A percentile compares a stretch with the other conserved stretches of the same genome.
phyloP scores from a whole-genome alignment of 2,113 vertebrate genomes.

The Nibea coibor region DNA sequence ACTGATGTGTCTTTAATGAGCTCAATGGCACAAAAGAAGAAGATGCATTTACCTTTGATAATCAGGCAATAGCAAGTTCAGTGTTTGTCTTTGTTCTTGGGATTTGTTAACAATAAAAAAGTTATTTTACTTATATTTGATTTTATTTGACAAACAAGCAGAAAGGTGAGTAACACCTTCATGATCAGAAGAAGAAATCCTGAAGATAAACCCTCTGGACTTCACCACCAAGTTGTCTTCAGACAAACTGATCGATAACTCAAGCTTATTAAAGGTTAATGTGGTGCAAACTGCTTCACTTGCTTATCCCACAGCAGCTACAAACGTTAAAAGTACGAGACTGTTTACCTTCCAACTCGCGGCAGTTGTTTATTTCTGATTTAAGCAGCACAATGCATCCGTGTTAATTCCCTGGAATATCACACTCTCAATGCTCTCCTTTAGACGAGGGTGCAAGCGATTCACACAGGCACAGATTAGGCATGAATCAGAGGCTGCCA shows the following conservation, averaged over 20 bases:
- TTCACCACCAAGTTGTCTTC: too few relatives aligned
- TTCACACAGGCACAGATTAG: slow-evolving; percentile 51
- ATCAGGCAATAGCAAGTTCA: too few relatives aligned
- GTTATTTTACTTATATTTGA: too few relatives aligned
- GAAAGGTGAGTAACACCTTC: too few relatives aligned
- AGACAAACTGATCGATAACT: background rate
- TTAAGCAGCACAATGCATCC: slow-evolving; percentile 28
- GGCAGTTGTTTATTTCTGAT: slow-evolving; percentile 50
- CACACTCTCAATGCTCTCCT: slow-evolving; percentile 33
- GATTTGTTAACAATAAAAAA: too few relatives aligned
- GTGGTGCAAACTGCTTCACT: background rate
- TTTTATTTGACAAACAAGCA: too few relatives aligned
- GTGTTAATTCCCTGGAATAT: slow-evolving; percentile 50
- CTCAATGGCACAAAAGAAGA: too few relatives aligned
- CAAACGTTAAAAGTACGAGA: slow-evolving; percentile 15
- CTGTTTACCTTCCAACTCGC: slow-evolving; percentile 33
- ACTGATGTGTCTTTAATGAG: too few relatives aligned
- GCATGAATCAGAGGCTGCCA: slow-evolving; percentile 62
- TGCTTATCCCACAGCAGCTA: background rate
- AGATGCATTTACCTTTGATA: too few relatives aligned
- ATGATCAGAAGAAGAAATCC: too few relatives aligned
- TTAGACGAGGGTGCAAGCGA: slow-evolving; percentile 25
- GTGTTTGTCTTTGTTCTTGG: too few relatives aligned
- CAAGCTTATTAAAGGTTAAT: background rate
- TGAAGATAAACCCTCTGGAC: too few relatives aligned